These are phyloP conservation scores for Gymnocypris eckloni DNA, from an alignment of 2,797 vertebrate species.

Conservation along the genomic window DNA sequence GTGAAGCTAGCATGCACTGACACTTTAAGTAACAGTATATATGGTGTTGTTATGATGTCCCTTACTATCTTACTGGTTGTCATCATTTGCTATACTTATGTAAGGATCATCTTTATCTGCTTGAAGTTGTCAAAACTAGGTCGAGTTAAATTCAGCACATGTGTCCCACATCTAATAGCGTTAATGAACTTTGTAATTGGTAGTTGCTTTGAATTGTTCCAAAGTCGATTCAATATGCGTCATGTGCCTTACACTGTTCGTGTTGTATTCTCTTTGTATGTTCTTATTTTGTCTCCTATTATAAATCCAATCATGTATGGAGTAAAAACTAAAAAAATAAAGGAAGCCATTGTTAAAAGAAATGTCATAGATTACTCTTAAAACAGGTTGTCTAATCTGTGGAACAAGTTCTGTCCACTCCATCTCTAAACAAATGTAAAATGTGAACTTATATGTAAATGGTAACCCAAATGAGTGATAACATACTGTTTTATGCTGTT, in stretches of 20 bases:
- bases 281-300: slow-evolving; percentile 56
- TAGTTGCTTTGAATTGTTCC: slow-evolving; percentile 48
- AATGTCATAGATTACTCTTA: neutral
- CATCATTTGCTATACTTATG: slow-evolving; percentile 53
- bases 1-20: slow-evolving; percentile 51
- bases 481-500: neutral
- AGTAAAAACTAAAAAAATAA: slow-evolving; percentile 47
- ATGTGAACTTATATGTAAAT: neutral
- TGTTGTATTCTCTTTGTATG: slow-evolving; percentile 48
- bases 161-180: slow-evolving; percentile 57
- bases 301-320: slow-evolving; percentile 59
- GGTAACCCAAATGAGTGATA: neutral
- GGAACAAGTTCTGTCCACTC: neutral
- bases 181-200: slow-evolving; percentile 47
- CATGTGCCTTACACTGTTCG: slow-evolving; percentile 34
- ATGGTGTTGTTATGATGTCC: slow-evolving; percentile 39
- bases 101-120: slow-evolving; percentile 49
- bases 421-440: neutral
- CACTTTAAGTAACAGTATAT: slow-evolving; percentile 22
- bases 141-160: slow-evolving; percentile 51
- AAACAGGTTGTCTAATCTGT: neutral
- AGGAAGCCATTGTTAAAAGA: slow-evolving; percentile 21
- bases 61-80: slow-evolving; percentile 25
- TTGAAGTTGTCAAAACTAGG: slow-evolving; percentile 33
- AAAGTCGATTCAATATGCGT: slow-evolving; percentile 49